Evolutionary conservation across 2,797 vertebrate genomes (phyloP), one percentile per base, ranked within the genome.

Genomic region (Manis crassicaudata): DNA sequence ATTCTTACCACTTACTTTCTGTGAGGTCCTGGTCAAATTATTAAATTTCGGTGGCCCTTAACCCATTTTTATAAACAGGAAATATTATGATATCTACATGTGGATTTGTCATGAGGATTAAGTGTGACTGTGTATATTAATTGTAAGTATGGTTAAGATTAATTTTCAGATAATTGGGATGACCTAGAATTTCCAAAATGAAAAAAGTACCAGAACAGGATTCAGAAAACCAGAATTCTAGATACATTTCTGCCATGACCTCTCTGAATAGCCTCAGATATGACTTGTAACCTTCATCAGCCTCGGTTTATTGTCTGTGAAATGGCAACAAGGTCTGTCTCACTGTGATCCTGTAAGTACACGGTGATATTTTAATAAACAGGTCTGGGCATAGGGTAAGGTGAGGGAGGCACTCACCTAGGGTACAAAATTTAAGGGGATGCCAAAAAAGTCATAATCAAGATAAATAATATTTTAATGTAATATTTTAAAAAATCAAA

Each of bases 261-360:
- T 76, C 58, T 82, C 35, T 84, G 65, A 81, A 58, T 0, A 0
- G 58, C 13, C 16, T 83, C 56, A 80, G 58, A 76, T 2, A 75
- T n/a, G 3, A 20, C 5, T 2, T 35, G 29, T 62, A 18, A 56
- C n/a, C 29, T 58, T 60, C 70, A 37, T 76, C 46, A 81, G 7
- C 17, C 40, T 27, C 18, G 18, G 25, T 62, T 72, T 25, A 65
- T 0, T 16, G 56, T 81, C 75, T 95, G 40, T 89, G 77, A 95
- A 68, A 70, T 67, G 43, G 65, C 52, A 7, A 23, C 7, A 68
- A n/a, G 7, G 23, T 86, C 70, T 77, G 46, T 77, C 25, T 92
- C 8, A 1, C 9, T 65, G 0, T 40, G 0, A 0, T 56, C 6
- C 63, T 40, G 10, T 75, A 46, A 21, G 25, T 0, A 27, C 2